Conservation (phyloP, 2,797 vertebrate genomes). For the Cercopithecus petaurista region DNA sequence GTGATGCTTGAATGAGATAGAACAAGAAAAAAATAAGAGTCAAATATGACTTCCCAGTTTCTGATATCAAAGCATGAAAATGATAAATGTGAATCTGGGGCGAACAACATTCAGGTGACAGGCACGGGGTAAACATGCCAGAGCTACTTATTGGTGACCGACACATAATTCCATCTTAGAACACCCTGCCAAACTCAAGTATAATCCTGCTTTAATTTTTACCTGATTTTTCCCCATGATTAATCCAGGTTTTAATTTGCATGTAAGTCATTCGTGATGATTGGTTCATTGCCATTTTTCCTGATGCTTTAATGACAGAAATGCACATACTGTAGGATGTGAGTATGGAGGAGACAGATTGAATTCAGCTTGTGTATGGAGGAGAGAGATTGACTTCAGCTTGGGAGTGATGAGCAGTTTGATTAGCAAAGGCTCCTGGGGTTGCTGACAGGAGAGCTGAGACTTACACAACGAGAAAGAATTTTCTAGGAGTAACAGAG, state of each 20-base stretch:
- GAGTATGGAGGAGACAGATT: neutral
- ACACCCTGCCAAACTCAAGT: neutral
- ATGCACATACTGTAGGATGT: fast-evolving
- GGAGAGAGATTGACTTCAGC: neutral
- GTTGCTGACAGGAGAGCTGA: neutral
- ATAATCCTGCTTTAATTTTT: neutral
- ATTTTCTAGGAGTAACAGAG: neutral
- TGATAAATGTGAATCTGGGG: neutral
- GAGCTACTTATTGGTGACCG: fast-evolving
- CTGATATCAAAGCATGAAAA: neutral
- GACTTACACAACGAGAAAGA: neutral
- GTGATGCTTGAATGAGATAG: neutral
- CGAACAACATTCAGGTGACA: neutral
- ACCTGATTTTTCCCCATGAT: neutral
- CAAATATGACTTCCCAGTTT: neutral
- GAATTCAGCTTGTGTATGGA: too few species aligned
- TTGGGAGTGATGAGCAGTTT: neutral
- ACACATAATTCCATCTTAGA: too few species aligned
- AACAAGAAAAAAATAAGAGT: neutral
- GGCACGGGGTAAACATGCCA: too few species aligned
- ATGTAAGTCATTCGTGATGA: neutral
- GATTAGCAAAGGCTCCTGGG: neutral
- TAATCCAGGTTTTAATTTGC: neutral
- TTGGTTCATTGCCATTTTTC: neutral
- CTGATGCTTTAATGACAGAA: neutral